These are phyloP conservation scores for Herpailurus yagouaroundi DNA, from an alignment of 2,113 vertebrate genomes.

Conservation along the genomic window DNA sequence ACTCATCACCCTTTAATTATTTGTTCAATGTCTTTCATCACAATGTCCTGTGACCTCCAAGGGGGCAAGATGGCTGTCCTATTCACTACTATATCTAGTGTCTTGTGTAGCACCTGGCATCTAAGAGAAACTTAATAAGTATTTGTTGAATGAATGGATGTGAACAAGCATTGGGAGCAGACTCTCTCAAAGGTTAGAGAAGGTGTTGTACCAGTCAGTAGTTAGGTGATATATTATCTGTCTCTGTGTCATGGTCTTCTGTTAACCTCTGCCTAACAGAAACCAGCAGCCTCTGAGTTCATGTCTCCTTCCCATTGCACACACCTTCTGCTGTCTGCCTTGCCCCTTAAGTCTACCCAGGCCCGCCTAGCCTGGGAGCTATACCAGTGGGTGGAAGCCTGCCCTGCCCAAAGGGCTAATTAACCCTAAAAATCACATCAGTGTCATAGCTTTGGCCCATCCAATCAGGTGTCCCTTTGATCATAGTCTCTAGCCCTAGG, in stretches of 20 bases:
- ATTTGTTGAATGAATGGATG: background rate
- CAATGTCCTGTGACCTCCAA: background rate
- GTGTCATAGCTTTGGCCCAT: background rate
- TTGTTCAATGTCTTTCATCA: background rate
- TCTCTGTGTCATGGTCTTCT: background rate
- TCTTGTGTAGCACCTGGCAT: background rate
- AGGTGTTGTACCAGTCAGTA: background rate
- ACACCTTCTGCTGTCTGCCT: background rate
- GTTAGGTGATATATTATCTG: background rate
- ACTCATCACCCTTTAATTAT: background rate
- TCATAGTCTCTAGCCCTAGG: background rate
- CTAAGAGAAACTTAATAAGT: background rate
- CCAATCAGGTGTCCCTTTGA: background rate
- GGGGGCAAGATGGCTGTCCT: too few relatives aligned
- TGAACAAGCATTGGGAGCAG: background rate
- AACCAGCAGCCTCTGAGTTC: background rate
- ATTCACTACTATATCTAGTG: background rate
- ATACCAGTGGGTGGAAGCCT: background rate
- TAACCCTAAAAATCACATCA: background rate
- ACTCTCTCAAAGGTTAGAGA: background rate
- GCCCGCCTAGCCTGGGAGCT: background rate
- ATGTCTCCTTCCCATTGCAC: background rate
- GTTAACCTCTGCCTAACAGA: background rate
- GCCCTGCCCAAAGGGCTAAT: background rate
- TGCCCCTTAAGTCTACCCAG: background rate